These are phyloP conservation scores for Phylloscopus whistleri DNA, from an alignment of 2,113 vertebrate species.

Conservation along the genomic window DNA sequence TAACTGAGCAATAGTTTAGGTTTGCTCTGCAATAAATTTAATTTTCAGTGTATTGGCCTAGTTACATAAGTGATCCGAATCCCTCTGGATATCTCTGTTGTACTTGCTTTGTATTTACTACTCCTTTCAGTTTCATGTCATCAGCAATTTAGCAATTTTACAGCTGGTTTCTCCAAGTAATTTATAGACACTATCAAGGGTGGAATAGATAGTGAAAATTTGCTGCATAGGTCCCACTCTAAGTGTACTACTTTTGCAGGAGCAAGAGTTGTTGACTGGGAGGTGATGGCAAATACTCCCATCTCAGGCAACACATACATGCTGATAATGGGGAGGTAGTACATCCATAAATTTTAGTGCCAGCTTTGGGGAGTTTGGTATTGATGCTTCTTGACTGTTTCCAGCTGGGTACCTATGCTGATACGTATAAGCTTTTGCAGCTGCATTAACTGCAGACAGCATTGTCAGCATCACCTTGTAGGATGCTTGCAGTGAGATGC, in stretches of 20 bases:
- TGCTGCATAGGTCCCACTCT: conserved; percentile 22
- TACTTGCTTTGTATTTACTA: conserved; percentile 69
- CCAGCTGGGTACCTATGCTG: background rate
- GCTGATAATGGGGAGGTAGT: background rate
- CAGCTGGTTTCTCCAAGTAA: conserved; percentile 45
- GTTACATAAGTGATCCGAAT: conserved; percentile 64
- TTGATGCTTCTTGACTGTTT: background rate
- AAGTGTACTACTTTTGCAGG: background rate
- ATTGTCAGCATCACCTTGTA: conserved; percentile 35
- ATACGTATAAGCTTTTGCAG: background rate
- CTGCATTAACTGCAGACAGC: background rate
- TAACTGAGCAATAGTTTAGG: conserved; percentile 24
- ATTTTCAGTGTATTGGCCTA: conserved; percentile 51
- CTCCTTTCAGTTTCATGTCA: conserved; percentile 54
- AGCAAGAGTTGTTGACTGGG: background rate
- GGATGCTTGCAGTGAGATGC: background rate
- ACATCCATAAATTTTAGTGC: background rate
- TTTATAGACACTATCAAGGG: conserved; percentile 55
- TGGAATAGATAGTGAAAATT: conserved; percentile 37
- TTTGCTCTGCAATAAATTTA: conserved; percentile 1
- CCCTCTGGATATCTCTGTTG: conserved; percentile 42
- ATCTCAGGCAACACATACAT: background rate
- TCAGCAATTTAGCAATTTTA: conserved; percentile 60
- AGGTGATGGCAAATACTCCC: background rate
- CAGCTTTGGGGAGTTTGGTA: background rate